Base-by-base conservation (phyloP, 1,140 invertebrate genomes). In the Andrena cerasifolii region DNA sequence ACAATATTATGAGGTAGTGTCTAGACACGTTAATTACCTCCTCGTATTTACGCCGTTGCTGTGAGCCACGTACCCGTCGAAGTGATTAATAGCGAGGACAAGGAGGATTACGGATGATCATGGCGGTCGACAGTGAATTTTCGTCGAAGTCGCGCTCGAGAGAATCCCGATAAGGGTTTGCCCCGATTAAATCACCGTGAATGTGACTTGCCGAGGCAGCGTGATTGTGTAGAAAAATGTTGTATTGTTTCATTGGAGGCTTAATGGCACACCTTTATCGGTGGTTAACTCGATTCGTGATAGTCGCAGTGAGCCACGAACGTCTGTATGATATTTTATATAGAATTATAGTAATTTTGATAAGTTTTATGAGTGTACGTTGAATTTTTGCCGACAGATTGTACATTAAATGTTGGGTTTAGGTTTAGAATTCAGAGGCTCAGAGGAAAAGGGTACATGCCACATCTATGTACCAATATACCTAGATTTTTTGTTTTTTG, bases 11-110 rank as follows among this genome's bases (percentile, higher is more conserved):
- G 43, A 65, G 59, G 33, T 33, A 43, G 58, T 65, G 71, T 73
- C 71, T 73, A 73, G 71, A 73, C 71, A 31, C 71, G 71, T 53
- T 73, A 73, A 73, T 73, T 73, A 65, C 45, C 58, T 53, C 24
- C 21, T 65, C 59, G 31, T 65, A 65, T 63, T 65, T 65, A 43
- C 47, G 24, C 33, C 21, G 28, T 36, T 40, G 2, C 58, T 28
- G 40, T 21, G 58, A 40, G 3, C 53, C n/a, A 36, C 58, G 14
- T 18, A 40, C 14, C 43, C 31, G 58, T 26, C 47, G 21, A 21
- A 33, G 31, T 43, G 58, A 73, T 73, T 73, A 65, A 63, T 53
- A 31, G 43, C 16, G 0, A 21, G 40, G n/a, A 45, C 31, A 14
- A 53, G 28, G 45, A 40, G 40, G 16, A 40, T 12, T 26, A 49